Evolutionary conservation across 2,888 invertebrate species (phyloP).

Genomic region (Notodonta ziczac): DNA sequence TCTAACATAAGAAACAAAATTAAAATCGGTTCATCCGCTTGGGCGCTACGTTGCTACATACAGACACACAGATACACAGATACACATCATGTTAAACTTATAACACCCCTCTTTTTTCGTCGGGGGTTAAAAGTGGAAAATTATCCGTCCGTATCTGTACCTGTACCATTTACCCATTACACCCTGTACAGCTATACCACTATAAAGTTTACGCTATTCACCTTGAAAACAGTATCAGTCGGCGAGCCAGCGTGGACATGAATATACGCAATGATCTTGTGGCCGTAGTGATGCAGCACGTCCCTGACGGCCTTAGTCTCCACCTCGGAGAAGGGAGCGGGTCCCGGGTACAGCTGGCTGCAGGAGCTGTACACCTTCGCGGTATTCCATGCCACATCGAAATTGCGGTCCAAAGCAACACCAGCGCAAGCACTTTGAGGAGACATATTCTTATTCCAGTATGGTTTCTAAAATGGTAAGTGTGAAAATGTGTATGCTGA

Average conservation of each 20-base stretch:
- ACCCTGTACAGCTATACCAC: no score
- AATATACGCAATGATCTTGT: slow-evolving; percentile 67
- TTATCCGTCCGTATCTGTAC: no score
- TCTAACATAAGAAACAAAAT: no score
- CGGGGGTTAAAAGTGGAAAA: no score
- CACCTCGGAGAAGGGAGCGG: slow-evolving; percentile 62
- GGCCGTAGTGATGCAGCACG: slow-evolving; percentile 62
- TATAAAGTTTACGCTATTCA: not conserved
- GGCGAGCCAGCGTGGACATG: slow-evolving; percentile 63
- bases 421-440: slow-evolving; percentile 65
- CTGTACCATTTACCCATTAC: no score
- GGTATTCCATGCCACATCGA: slow-evolving; percentile 66
- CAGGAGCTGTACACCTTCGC: slow-evolving; percentile 51
- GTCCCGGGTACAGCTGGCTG: slow-evolving; percentile 64
- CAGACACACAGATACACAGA: no score
- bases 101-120: no score
- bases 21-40: no score
- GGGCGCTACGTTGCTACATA: no score
- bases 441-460: slow-evolving; percentile 61
- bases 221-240: slow-evolving; percentile 48
- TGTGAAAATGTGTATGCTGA: no score
- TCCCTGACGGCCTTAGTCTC: slow-evolving; percentile 64
- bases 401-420: slow-evolving; percentile 69
- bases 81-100: no score
- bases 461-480: not conserved